Conservation (phyloP, 2,888 invertebrate species). For the Spicauda simplicius region DNA sequence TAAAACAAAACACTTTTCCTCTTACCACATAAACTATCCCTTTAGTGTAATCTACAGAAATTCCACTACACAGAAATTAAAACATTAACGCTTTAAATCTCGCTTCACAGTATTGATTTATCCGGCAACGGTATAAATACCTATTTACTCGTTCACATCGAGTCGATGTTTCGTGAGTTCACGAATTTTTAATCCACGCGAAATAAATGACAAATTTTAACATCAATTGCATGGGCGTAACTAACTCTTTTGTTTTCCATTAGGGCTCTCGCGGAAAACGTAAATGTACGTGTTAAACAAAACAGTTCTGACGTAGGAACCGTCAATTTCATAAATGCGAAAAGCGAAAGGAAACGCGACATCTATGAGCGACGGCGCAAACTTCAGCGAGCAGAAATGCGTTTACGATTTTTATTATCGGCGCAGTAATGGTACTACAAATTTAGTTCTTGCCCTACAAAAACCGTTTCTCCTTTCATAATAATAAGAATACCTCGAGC, state of each 20-base stretch:
- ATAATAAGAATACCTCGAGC: slow-evolving; percentile 87
- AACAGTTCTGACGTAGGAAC: slow-evolving; percentile 19
- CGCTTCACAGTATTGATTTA: slow-evolving; percentile 19
- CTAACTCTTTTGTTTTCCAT: slow-evolving; percentile 20
- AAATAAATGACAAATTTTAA: slow-evolving; percentile 19
- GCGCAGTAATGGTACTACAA: slow-evolving; percentile 78
- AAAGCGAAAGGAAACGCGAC: slow-evolving; percentile 67
- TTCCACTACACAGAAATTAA: no score
- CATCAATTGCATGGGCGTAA: slow-evolving; percentile 9
- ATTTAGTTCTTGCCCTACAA: slow-evolving; percentile 85
- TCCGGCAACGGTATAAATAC: slow-evolving; percentile 28
- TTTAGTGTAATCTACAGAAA: no score
- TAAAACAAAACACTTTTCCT: no score
- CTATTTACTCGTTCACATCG: slow-evolving; percentile 3
- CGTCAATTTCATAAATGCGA: slow-evolving; percentile 26
- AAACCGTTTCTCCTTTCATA: slow-evolving; percentile 85
- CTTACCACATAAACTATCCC: no score
- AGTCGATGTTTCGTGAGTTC: slow-evolving; percentile 8
- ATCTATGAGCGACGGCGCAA: slow-evolving; percentile 76
- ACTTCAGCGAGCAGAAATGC: slow-evolving; percentile 80
- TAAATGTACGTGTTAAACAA: slow-evolving; percentile 14
- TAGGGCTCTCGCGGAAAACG: neutral
- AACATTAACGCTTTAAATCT: neutral
- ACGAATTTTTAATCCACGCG: slow-evolving; percentile 27
- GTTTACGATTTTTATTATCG: slow-evolving; percentile 83